Percentiles rank a stretch among this genome's conserved stretches.
Evolutionary conservation across 1,140 invertebrate genomes (phyloP).

Genomic region (Chlorops oryzae): DNA sequence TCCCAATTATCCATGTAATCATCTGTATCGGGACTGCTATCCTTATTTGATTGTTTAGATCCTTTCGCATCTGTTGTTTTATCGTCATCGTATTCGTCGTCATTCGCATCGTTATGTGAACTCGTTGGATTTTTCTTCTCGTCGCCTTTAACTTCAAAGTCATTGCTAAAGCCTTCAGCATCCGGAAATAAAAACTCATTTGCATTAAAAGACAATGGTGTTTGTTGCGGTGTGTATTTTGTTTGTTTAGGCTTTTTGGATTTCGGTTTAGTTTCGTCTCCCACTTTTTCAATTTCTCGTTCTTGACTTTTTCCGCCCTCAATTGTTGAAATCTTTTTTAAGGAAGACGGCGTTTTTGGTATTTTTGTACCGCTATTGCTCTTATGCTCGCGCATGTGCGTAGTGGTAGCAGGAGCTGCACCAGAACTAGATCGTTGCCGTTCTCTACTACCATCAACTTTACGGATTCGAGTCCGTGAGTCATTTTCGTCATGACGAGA

Average conservation of each 20-base stretch:
- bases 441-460: too few relatives aligned
- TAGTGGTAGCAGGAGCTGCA: too few relatives aligned
- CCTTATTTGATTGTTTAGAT: conserved; percentile 6
- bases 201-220: conserved; percentile 4
- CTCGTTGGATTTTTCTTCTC: too few relatives aligned
- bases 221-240: too few relatives aligned
- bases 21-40: conserved; percentile 40
- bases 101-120: background rate
- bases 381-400: too few relatives aligned
- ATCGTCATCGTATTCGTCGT: background rate
- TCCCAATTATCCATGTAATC: conserved; percentile 46
- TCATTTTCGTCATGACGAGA: too few relatives aligned
- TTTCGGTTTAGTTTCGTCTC: background rate
- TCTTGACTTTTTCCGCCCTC: conserved; percentile 7
- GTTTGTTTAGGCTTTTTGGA: background rate
- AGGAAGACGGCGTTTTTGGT: too few relatives aligned
- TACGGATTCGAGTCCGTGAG: too few relatives aligned
- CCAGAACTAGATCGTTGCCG: too few relatives aligned
- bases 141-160: too few relatives aligned
- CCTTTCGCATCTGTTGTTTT: background rate
- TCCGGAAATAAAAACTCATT: conserved; percentile 9
- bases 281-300: background rate
- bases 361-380: too few relatives aligned
- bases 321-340: too few relatives aligned
- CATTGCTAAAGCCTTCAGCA: background rate